These are phyloP conservation scores for Apostichopus californicus DNA, from an alignment of 35 echinoderm and acorn worm genomes.

Conservation along the genomic window DNA sequence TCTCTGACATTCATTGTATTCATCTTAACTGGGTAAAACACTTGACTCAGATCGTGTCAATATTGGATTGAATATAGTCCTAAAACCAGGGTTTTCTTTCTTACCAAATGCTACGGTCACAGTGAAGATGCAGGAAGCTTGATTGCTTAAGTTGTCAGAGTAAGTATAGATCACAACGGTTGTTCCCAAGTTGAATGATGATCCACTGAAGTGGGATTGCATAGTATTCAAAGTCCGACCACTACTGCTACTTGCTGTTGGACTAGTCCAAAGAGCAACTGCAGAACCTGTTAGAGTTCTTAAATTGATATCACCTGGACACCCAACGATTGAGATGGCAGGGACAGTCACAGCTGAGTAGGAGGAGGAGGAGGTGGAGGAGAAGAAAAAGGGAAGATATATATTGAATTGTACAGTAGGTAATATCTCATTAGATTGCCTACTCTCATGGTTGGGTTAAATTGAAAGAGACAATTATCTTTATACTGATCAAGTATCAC, in stretches of 20 bases:
- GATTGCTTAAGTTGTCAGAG: conserved; percentile 5
- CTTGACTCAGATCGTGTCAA: too few species aligned
- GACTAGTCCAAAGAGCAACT: background rate
- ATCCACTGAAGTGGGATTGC: background rate
- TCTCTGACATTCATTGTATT: too few species aligned
- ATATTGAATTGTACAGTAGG: too few species aligned
- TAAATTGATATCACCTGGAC: background rate
- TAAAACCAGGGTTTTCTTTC: too few species aligned
- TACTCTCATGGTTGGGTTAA: too few species aligned
- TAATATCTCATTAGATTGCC: too few species aligned
- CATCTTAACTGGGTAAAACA: too few species aligned
- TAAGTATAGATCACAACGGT: conserved; percentile 21
- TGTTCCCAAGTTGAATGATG: conserved; percentile 34
- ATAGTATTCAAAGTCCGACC: background rate
- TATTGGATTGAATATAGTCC: too few species aligned
- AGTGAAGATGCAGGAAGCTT: conserved; percentile 37
- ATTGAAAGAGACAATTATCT: too few species aligned
- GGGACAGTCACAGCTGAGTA: background rate
- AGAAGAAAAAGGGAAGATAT: background rate
- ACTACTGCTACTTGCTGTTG: background rate
- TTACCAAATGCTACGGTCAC: conserved; percentile 30
- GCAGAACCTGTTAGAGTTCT: background rate
- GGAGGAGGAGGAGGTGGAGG: background rate
- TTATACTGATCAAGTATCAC: too few species aligned
- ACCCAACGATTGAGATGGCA: background rate